These are phyloP conservation scores for Okapia johnstoni DNA, from an alignment of 2,113 vertebrate species.

Conservation along the genomic window DNA sequence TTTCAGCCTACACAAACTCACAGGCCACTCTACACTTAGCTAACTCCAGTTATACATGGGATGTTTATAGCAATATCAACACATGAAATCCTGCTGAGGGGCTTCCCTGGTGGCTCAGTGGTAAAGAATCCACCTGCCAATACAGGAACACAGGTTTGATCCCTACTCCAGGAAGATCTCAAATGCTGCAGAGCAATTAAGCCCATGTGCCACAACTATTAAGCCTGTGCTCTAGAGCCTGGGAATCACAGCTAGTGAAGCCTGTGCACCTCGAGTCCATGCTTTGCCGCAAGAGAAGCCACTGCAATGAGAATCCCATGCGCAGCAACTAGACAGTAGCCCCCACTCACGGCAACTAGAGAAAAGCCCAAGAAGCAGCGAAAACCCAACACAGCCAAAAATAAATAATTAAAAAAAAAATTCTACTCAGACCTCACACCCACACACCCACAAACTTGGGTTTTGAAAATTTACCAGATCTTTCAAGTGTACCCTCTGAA, in stretches of 20 bases:
- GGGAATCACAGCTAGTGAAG: neutral
- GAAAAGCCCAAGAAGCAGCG: neutral
- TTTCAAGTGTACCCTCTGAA: neutral
- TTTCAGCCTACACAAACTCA: neutral
- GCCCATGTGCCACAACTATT: neutral
- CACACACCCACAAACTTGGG: neutral
- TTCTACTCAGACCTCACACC: neutral
- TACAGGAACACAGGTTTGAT: neutral
- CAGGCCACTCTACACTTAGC: fast-evolving
- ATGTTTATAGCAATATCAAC: neutral
- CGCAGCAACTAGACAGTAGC: neutral
- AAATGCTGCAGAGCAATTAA: neutral
- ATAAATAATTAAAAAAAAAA: neutral
- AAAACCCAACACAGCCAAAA: neutral
- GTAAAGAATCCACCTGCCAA: neutral
- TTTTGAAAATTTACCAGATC: neutral
- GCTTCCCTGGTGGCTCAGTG: neutral
- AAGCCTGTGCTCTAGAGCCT: neutral
- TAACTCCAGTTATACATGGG: too few relatives aligned
- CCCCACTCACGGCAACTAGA: neutral
- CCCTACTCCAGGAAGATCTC: neutral
- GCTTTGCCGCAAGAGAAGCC: neutral
- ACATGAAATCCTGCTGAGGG: neutral
- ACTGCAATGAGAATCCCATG: neutral
- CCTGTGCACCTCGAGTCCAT: neutral